phyloP scores from a whole-genome alignment of 2,113 vertebrate genomes.

The Raja brachyura region DNA sequence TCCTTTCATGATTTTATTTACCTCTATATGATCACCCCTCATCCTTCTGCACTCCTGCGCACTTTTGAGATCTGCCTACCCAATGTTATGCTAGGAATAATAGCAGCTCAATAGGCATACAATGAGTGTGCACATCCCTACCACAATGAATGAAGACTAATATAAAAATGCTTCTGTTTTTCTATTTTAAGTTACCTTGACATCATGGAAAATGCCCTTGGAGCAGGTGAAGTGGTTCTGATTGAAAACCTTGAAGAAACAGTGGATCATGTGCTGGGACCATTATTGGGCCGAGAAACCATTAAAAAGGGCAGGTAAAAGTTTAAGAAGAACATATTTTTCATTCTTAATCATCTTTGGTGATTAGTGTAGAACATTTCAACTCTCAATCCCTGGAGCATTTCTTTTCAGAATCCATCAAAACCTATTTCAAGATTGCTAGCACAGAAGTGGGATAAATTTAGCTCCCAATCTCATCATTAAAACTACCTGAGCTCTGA shows the following conservation, averaged over 20 bases:
- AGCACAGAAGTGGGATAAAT: neutral
- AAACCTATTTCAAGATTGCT: neutral
- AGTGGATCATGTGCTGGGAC: constrained; percentile 82
- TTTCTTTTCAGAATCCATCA: neutral
- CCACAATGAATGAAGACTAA: neutral
- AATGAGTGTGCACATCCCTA: neutral
- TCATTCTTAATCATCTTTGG: neutral
- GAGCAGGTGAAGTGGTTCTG: constrained; percentile 73
- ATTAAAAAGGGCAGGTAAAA: constrained; percentile 87
- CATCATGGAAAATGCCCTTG: constrained; percentile 70
- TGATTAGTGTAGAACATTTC: neutral
- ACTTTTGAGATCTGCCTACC: no score
- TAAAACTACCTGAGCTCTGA: neutral
- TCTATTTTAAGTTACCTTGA: constrained; percentile 72
- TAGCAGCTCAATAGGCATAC: no score
- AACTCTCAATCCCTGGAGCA: neutral
- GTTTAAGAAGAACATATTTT: neutral
- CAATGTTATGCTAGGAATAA: no score
- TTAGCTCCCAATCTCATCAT: neutral
- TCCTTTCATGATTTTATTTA: no score
- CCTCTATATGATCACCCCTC: no score
- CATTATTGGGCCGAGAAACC: constrained; percentile 80
- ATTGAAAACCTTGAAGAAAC: constrained; percentile 88
- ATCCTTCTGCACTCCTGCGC: no score
- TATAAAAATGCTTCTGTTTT: neutral